phyloP scores from a whole-genome alignment of 1,140 invertebrate genomes.

The Copidosoma floridanum region DNA sequence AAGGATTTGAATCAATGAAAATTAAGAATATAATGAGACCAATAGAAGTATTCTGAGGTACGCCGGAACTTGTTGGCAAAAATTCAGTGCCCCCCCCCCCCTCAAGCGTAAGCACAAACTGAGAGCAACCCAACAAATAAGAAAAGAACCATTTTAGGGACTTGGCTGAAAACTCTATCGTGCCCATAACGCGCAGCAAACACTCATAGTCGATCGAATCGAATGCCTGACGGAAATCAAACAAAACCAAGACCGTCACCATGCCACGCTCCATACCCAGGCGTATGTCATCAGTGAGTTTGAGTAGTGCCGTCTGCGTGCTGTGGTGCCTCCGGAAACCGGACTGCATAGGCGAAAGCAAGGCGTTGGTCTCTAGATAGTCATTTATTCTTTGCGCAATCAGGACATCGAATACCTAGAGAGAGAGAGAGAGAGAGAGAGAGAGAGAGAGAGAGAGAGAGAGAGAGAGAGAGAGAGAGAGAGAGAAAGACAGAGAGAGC shows the following conservation, averaged over 20 bases:
- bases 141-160: neutral
- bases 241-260: neutral
- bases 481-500: too few species aligned
- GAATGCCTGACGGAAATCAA: too few species aligned
- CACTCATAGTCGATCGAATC: neutral
- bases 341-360: too few species aligned
- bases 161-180: neutral
- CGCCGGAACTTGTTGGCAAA: neutral
- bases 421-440: too few species aligned
- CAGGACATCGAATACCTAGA: too few species aligned
- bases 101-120: neutral
- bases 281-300: too few species aligned
- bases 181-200: too few species aligned
- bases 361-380: neutral
- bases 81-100: neutral
- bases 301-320: neutral
- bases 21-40: neutral
- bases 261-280: too few species aligned
- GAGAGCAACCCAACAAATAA: neutral
- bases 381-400: neutral
- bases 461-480: too few species aligned
- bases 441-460: too few species aligned
- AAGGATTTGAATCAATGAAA: neutral
- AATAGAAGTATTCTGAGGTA: neutral
- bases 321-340: neutral